Conservation (phyloP, 2,888 invertebrate genomes). For the Theristus sp. region DNA sequence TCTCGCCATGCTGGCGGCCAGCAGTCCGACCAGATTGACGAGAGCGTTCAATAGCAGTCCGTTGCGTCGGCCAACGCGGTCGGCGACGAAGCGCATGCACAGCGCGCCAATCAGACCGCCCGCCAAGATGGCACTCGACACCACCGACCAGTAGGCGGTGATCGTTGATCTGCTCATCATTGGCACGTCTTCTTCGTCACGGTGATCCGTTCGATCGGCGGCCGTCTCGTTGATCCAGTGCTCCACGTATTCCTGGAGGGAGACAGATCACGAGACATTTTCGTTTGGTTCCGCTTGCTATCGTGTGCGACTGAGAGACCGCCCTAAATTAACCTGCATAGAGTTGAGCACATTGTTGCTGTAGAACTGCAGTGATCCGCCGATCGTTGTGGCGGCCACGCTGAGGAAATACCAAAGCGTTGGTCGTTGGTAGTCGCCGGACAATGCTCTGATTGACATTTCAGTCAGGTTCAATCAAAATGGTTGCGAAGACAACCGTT, state of each 20-base stretch:
- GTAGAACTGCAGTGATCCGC: neutral
- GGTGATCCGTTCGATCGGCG: neutral
- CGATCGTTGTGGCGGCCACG: neutral
- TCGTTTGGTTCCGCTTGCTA: too few relatives aligned
- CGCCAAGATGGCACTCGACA: neutral
- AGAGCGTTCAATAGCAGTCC: neutral
- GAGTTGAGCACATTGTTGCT: neutral
- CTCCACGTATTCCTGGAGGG: too few relatives aligned
- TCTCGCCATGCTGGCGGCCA: neutral
- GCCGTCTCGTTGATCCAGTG: neutral
- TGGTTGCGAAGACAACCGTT: too few relatives aligned
- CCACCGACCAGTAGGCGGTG: neutral
- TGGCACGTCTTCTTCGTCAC: neutral
- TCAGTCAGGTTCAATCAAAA: too few relatives aligned
- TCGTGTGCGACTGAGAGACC: too few relatives aligned
- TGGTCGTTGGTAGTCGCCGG: too few relatives aligned
- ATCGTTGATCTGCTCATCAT: neutral
- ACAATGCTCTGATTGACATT: too few relatives aligned
- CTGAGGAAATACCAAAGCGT: neutral
- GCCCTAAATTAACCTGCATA: too few relatives aligned
- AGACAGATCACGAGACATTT: too few relatives aligned
- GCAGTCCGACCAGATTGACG: neutral
- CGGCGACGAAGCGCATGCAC: neutral
- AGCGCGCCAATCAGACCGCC: neutral
- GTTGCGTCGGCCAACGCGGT: neutral